Conservation (phyloP, 2,888 invertebrate genomes). For the Anthophora plumipes region DNA sequence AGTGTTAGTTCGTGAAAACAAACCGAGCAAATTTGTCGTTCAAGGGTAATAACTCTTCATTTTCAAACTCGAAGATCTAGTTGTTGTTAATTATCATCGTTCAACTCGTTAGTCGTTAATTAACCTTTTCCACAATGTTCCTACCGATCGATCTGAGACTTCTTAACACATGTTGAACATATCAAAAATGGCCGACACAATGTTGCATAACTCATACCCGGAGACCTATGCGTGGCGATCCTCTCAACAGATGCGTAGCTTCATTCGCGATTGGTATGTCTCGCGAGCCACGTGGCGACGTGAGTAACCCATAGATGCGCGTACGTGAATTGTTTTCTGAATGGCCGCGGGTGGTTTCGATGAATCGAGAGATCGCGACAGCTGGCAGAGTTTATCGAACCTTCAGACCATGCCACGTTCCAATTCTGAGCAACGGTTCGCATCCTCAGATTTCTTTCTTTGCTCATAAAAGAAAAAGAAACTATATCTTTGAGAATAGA, state of each 20-base stretch:
- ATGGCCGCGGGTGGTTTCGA: slow-evolving; percentile 44
- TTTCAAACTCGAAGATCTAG: not conserved
- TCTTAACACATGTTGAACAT: slow-evolving; percentile 1
- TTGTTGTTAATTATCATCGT: not conserved
- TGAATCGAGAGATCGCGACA: slow-evolving; percentile 46
- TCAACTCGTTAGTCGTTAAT: slow-evolving; percentile 7
- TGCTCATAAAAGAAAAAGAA: too few relatives aligned
- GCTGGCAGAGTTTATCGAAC: slow-evolving; percentile 37
- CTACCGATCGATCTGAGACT: slow-evolving; percentile 3
- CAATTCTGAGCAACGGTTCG: not conserved
- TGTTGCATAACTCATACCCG: slow-evolving; percentile 39
- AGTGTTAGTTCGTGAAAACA: too few relatives aligned
- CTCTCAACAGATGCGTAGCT: slow-evolving; percentile 50
- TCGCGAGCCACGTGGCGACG: slow-evolving; percentile 63
- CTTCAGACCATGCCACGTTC: not conserved
- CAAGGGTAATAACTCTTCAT: not conserved
- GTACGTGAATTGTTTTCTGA: slow-evolving; percentile 64
- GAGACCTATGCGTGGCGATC: slow-evolving; percentile 41
- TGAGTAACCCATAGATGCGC: slow-evolving; percentile 46
- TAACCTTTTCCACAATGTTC: not conserved
- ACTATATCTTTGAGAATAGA: too few relatives aligned
- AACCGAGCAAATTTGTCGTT: not conserved
- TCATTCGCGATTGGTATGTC: slow-evolving; percentile 69
- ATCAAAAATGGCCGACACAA: slow-evolving; percentile 26
- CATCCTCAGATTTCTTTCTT: too few relatives aligned